Percentiles rank a stretch among this genome's conserved stretches.
Conservation (phyloP, 2,888 invertebrate genomes). For the Polia nebulosa region DNA sequence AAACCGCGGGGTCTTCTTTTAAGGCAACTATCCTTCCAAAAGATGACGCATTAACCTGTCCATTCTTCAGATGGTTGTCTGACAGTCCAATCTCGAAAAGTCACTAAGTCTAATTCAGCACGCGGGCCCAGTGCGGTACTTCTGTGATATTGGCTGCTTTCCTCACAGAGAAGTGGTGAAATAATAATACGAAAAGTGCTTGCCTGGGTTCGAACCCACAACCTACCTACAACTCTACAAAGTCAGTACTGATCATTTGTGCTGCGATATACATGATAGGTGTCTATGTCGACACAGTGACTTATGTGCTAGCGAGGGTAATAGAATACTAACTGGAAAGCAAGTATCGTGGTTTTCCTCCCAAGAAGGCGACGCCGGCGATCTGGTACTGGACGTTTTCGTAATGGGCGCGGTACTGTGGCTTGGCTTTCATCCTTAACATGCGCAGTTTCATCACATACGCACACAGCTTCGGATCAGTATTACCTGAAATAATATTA, state of each 20-base stretch:
- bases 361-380: conserved; percentile 75
- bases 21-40: no score
- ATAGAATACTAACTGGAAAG: conserved; percentile 73
- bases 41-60: no score
- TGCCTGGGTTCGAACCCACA: neutral
- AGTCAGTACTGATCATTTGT: neutral
- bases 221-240: neutral
- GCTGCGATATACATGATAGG: neutral
- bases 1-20: no score
- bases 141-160: neutral
- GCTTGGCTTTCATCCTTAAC: conserved; percentile 78
- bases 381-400: conserved; percentile 79
- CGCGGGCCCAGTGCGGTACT: neutral
- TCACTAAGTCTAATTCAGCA: neutral
- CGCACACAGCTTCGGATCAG: conserved; percentile 79
- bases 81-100: neutral
- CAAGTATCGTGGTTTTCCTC: conserved; percentile 77
- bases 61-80: neutral
- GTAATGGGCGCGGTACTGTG: conserved; percentile 72
- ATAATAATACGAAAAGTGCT: neutral
- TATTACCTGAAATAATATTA: conserved; percentile 75
- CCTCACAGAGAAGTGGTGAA: neutral
- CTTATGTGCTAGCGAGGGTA: neutral
- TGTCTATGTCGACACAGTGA: neutral
- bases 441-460: conserved; percentile 79